Percentiles rank a stretch among this genome's conserved stretches.
Evolutionary conservation across 2,888 invertebrate species (phyloP).

Genomic region (Papilio demoleus): DNA sequence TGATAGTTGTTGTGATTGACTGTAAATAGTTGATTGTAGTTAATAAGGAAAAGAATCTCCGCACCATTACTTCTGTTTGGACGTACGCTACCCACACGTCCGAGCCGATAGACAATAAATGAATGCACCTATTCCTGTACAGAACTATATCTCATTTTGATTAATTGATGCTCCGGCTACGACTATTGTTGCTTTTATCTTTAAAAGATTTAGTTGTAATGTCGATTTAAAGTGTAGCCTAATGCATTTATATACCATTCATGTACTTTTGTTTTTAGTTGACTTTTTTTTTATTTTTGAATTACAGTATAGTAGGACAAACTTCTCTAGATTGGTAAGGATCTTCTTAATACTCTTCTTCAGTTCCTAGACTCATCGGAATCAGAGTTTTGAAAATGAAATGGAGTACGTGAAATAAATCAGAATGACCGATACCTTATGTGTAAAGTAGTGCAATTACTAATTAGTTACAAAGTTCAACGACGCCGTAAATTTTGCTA

Average conservation of each 20-base stretch:
- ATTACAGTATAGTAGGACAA: too few species aligned
- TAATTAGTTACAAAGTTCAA: constrained; percentile 17
- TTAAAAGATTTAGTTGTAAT: constrained; percentile 73
- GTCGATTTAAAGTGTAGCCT: constrained; percentile 63
- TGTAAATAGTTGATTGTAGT: constrained; percentile 35
- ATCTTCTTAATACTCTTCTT: too few species aligned
- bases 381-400: too few species aligned
- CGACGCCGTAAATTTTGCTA: constrained; percentile 20
- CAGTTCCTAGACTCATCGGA: too few species aligned
- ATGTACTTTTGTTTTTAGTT: neutral
- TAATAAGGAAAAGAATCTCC: constrained; percentile 51
- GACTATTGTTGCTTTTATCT: constrained; percentile 67
- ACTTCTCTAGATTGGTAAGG: too few species aligned
- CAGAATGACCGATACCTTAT: too few species aligned
- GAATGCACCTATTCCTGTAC: constrained; percentile 73
- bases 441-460: neutral
- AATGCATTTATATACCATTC: constrained; percentile 45
- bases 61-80: constrained; percentile 52
- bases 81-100: constrained; percentile 50
- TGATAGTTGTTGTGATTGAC: neutral
- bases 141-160: constrained; percentile 75
- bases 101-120: constrained; percentile 52
- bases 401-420: too few species aligned
- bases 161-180: constrained; percentile 63
- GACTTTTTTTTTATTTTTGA: neutral